Conservation (phyloP, 2,888 invertebrate genomes). For the Saturnia pavonia region DNA sequence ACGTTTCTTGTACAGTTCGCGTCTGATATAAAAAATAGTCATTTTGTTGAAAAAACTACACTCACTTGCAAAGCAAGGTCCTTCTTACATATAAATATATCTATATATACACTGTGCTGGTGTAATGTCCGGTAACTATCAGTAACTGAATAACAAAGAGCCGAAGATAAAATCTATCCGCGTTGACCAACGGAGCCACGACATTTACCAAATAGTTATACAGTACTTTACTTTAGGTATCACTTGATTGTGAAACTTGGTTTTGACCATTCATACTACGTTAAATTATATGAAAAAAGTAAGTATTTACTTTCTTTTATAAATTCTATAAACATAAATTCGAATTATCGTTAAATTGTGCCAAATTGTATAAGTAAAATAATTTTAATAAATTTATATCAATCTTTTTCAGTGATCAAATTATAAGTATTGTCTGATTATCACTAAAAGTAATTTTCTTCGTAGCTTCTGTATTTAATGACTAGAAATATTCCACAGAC, state of each 20-base stretch:
- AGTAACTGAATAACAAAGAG: slow-evolving; percentile 13
- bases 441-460: too few species aligned
- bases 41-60: slow-evolving; percentile 11
- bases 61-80: slow-evolving; percentile 13
- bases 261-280: slow-evolving; percentile 7
- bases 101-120: neutral
- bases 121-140: slow-evolving; percentile 10
- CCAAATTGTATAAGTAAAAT: too few species aligned
- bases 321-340: neutral
- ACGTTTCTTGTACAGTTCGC: neutral
- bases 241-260: slow-evolving; percentile 19
- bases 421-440: too few species aligned
- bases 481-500: too few species aligned
- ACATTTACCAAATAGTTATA: slow-evolving; percentile 20
- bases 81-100: slow-evolving; percentile 9
- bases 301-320: neutral
- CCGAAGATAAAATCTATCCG: slow-evolving; percentile 18
- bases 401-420: too few species aligned
- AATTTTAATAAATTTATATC: too few species aligned
- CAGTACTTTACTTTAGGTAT: slow-evolving; percentile 15
- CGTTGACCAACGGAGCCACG: slow-evolving; percentile 17
- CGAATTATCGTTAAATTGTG: neutral
- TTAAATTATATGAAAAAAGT: neutral
- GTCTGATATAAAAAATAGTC: neutral
- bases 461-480: too few species aligned